Base-by-base conservation (phyloP, 2,113 vertebrate genomes). In the Anhinga rufa region DNA sequence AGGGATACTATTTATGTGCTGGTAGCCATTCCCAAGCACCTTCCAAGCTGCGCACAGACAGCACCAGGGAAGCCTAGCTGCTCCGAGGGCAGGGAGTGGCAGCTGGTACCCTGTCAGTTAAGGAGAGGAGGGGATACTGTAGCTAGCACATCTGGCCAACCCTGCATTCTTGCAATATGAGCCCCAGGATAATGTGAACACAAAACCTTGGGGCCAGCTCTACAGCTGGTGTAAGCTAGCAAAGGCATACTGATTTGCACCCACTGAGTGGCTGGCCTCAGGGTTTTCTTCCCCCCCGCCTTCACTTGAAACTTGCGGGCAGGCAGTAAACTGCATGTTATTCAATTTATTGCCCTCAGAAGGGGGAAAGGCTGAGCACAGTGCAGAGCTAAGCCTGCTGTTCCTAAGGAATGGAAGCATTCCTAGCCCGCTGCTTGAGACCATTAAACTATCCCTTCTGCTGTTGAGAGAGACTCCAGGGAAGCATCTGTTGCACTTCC, bases 131-230 rank as follows among this genome's bases (percentile, higher is more conserved):
- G 86, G 89, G 55, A 92, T 76, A 32, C 78, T 29, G 38, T 26
- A 69, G 88, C 95, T 65, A 93, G 84, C 87, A 96, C 95, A 97
- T 95, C 84, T 97, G 97, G 95, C 84, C 93, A 95, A 32, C 48
- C 20, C 91, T 9, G 15, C 95, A 94, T 97, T 97, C 94, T 83
- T 95, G 96, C 94, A 96, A 95, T 55, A 90, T 75, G 94, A 97
- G 84, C 91, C 94, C 68, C 94, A 64, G 89, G 86, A 88, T 94
- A 96, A 95, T 13, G 31, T 29, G 96, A 95, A 88, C 82, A 78
- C 51, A 94, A 91, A 95, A 88, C 70, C 89, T 93, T 3, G 12
- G 89, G 95, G 94, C 94, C 92, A 94, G 82, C 12, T 19, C 64
- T 88, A 51, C 84, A 93, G 96, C 94, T 90, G 94, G 97, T 57